Conservation (phyloP, 2,888 invertebrate species). For the Acanthococcus lagerstroemiae region DNA sequence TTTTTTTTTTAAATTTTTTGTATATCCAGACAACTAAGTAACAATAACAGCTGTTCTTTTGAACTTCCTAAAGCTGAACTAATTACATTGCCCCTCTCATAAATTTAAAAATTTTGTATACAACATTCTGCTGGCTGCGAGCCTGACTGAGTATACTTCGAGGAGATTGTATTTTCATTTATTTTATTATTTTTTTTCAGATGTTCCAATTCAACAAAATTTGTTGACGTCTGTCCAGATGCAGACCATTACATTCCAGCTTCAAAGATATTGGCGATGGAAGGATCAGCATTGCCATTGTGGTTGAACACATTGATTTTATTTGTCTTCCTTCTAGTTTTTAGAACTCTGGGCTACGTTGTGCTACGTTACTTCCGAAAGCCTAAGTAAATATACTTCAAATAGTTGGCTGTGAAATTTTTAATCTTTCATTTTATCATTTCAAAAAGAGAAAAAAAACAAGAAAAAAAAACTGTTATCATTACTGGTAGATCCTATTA, state of each 20-base stretch:
- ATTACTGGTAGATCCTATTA: background rate
- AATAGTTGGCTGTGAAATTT: slow-evolving; percentile 23
- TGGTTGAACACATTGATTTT: slow-evolving; percentile 66
- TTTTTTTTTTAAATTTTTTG: too few species aligned
- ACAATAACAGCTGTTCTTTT: too few species aligned
- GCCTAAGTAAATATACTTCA: slow-evolving; percentile 46
- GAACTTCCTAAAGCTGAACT: too few species aligned
- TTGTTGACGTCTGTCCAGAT: slow-evolving; percentile 49
- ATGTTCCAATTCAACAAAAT: slow-evolving; percentile 58
- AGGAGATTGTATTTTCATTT: too few species aligned
- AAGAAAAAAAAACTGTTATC: background rate
- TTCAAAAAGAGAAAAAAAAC: background rate
- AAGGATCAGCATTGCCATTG: slow-evolving; percentile 54
- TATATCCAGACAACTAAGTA: too few species aligned
- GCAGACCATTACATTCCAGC: slow-evolving; percentile 52
- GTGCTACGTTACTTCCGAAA: slow-evolving; percentile 60
- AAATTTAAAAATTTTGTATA: too few species aligned
- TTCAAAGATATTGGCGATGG: slow-evolving; percentile 54
- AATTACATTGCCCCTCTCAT: too few species aligned
- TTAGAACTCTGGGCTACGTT: slow-evolving; percentile 60
- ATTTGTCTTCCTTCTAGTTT: slow-evolving; percentile 57
- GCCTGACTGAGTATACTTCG: too few species aligned
- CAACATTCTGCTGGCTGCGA: too few species aligned
- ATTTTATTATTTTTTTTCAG: too few species aligned
- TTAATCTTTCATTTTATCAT: slow-evolving; percentile 16